These are phyloP conservation scores for Intellagama lesueurii DNA, from an alignment of 2,797 vertebrate species.

Conservation along the genomic window DNA sequence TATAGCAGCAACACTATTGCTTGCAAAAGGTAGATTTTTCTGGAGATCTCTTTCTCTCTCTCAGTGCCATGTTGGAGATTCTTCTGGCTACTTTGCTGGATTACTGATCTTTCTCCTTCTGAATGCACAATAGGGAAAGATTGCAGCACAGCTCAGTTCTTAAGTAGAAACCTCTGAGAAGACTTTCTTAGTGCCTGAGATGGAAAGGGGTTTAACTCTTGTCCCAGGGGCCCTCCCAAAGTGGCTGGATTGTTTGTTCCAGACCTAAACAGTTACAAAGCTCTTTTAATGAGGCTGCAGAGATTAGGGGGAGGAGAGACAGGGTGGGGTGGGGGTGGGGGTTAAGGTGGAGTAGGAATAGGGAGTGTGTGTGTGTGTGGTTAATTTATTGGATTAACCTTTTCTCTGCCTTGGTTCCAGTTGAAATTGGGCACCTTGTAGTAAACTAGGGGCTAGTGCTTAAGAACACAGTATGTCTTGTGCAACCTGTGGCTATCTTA, in stretches of 20 bases:
- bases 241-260: constrained; percentile 76
- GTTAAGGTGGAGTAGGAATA: constrained; percentile 29
- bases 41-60: rapidly evolving
- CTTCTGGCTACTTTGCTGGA: constrained; percentile 51
- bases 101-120: constrained; percentile 52
- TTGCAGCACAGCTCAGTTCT: constrained; percentile 37
- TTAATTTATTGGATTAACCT: constrained; percentile 70
- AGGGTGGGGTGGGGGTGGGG: constrained; percentile 48
- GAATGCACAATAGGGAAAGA: constrained; percentile 53
- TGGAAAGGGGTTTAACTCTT: constrained; percentile 74
- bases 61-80: constrained; percentile 26
- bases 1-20: neutral
- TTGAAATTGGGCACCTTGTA: neutral
- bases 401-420: constrained; percentile 64
- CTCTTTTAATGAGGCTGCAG: constrained; percentile 78
- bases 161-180: constrained; percentile 67
- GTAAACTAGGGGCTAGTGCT: constrained; percentile 14
- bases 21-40: rapidly evolving
- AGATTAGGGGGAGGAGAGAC: constrained; percentile 75
- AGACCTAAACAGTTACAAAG: constrained; percentile 78
- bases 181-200: constrained; percentile 68
- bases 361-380: constrained; percentile 40
- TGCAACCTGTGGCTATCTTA: constrained; percentile 21
- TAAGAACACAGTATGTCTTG: neutral
- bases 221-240: constrained; percentile 71